phyloP scores from a whole-genome alignment of 2,113 vertebrate genomes.

The Onychostruthus taczanowskii region DNA sequence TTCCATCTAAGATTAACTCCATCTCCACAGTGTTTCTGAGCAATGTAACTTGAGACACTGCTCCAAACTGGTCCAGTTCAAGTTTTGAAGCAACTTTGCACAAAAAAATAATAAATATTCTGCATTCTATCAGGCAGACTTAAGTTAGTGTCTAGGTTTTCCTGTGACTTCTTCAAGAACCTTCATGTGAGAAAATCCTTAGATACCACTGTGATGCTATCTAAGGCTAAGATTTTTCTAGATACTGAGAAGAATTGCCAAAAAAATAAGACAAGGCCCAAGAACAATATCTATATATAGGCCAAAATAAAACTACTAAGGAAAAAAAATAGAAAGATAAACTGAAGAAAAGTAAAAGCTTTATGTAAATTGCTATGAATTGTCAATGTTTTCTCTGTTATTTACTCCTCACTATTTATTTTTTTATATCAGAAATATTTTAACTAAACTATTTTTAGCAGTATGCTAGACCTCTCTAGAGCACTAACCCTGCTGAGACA shows the following conservation, averaged over 20 bases:
- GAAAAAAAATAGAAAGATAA: neutral
- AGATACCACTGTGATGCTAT: neutral
- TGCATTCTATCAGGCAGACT: neutral
- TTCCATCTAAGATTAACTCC: neutral
- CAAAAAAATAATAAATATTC: neutral
- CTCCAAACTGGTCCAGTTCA: neutral
- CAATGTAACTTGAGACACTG: neutral
- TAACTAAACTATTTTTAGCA: neutral
- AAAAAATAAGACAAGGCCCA: neutral
- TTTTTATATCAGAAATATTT: neutral
- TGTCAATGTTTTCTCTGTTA: neutral
- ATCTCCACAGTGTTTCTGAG: neutral
- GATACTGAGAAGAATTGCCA: neutral
- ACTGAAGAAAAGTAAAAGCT: neutral
- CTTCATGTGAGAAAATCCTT: neutral
- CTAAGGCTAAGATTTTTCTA: neutral
- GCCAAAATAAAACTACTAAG: neutral
- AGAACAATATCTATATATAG: neutral
- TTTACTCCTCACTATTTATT: neutral
- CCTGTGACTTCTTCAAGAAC: neutral
- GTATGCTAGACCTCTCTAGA: neutral
- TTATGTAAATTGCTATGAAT: neutral
- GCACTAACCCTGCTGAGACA: neutral
- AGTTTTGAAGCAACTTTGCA: neutral
- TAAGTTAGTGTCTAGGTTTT: neutral